Base-by-base conservation (phyloP, 2,888 invertebrate species). In the Epinotia brunnichana region DNA sequence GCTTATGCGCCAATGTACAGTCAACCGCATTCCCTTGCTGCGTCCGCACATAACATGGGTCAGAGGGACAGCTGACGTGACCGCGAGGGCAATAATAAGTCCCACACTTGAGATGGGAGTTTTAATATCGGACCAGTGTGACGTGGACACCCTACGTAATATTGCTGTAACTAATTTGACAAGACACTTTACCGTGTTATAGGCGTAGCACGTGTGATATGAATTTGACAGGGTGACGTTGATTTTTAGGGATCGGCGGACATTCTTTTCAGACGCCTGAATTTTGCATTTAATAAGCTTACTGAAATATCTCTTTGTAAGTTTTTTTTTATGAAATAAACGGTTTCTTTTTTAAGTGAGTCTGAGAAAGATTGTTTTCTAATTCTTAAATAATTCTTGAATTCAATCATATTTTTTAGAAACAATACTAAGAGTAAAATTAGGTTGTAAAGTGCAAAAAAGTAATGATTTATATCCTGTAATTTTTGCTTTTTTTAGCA, bases 91-190 rank as follows among this genome's bases (percentile, higher is more conserved):
- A 83, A 84, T 83, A 84, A 83, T 77, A 77, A 54, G 63, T 67
- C 80, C 76, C 78, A 75, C 80, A 81, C 83, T 84, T 87, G 87
- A 87, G 83, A 78, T 80, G 83, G 87, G 88, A 86, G 83, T 87
- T 87, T 88, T 87, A 88, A 88, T 88, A 88, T 86, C 77, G 80
- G 78, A 70, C 76, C 75, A 75, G 76, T 60, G 69, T 73, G 80
- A 76, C 80, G 79, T 80, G 82, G 81, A 79, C 81, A 80, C 80
- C 82, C 79, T 82, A 77, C 53, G 69, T 73, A 62, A 80, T 77
- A 77, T 76, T 76, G 71, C 75, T 79, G 82, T 86, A 80, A 68
- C 72, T 73, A 73, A 85, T 85, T 83, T 82, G 83, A 83, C 80
- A 80, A 76, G 79, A 80, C 79, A 79, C 72, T 78, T 82, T 77